Conservation (phyloP, 2,888 invertebrate genomes). For the Pandemis corylana region DNA sequence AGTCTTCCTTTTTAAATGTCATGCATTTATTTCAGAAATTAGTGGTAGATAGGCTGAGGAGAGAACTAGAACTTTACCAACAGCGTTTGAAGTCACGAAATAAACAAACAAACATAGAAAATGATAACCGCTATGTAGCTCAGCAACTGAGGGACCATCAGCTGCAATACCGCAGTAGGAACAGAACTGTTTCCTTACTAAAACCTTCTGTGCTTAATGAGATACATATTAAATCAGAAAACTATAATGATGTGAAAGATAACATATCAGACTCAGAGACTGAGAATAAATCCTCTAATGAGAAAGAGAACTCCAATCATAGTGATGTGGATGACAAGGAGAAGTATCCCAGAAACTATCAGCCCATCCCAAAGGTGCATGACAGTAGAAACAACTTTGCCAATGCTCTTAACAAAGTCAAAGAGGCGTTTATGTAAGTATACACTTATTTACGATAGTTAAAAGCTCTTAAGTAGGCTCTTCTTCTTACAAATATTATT, state of each 20-base stretch:
- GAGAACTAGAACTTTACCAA: conserved; percentile 84
- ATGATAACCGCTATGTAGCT: conserved; percentile 76
- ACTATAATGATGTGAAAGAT: conserved; percentile 62
- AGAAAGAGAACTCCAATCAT: conserved; percentile 72
- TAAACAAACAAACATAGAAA: conserved; percentile 74
- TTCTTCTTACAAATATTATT: too few species aligned
- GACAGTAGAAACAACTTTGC: conserved; percentile 75
- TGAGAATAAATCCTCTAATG: conserved; percentile 66
- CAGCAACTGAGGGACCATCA: conserved; percentile 79
- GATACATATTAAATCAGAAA: conserved; percentile 76
- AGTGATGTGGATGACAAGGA: conserved; percentile 69
- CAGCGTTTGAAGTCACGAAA: conserved; percentile 75
- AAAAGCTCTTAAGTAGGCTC: too few species aligned
- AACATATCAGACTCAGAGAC: conserved; percentile 72
- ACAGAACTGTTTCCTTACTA: conserved; percentile 70
- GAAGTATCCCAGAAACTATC: conserved; percentile 64
- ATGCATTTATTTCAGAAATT: conserved; percentile 75
- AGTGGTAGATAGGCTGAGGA: conserved; percentile 83
- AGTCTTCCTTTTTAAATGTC: conserved; percentile 21
- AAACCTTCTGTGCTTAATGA: conserved; percentile 80
- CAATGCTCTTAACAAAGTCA: conserved; percentile 77
- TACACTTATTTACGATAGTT: conserved; percentile 5
- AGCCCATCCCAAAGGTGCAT: conserved; percentile 65
- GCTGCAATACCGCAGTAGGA: conserved; percentile 67
- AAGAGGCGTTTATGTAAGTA: conserved; percentile 75